Conservation (phyloP, 1,140 invertebrate genomes). For the Eumaeus atala region DNA sequence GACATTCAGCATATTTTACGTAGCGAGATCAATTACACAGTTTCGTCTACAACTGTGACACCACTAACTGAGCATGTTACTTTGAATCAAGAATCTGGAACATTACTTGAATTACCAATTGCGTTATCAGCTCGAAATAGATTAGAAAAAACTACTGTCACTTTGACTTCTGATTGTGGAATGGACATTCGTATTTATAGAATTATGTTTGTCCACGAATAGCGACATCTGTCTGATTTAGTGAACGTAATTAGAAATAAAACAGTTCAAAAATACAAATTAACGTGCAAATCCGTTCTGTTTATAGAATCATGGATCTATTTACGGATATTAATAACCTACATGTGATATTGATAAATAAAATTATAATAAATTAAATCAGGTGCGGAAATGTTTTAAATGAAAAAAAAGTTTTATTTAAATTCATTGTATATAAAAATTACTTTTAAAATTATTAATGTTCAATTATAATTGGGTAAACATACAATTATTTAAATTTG, state of each 20-base stretch:
- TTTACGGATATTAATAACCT: too few relatives aligned
- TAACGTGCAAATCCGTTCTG: too few relatives aligned
- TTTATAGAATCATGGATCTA: too few relatives aligned
- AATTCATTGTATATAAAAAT: too few relatives aligned
- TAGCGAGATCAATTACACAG: constrained; percentile 38
- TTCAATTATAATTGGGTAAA: background rate
- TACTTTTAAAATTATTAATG: too few relatives aligned
- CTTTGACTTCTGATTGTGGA: constrained; percentile 57
- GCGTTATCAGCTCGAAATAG: constrained; percentile 45
- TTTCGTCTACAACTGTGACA: constrained; percentile 40
- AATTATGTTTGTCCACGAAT: constrained; percentile 42
- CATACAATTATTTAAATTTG: background rate
- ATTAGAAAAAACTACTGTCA: constrained; percentile 51
- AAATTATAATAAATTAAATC: too few relatives aligned
- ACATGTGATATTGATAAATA: too few relatives aligned
- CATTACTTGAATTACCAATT: constrained; percentile 43
- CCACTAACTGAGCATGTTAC: constrained; percentile 41
- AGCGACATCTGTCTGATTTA: too few relatives aligned
- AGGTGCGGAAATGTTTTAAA: too few relatives aligned
- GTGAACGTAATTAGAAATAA: too few relatives aligned
- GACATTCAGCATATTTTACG: constrained; percentile 54
- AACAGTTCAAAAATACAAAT: too few relatives aligned
- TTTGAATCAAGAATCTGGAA: constrained; percentile 40
- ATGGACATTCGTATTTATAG: constrained; percentile 61
- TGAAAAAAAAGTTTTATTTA: too few relatives aligned